Evolutionary conservation across 2,888 invertebrate species (phyloP), one percentile per base, ranked within the genome.

Genomic region (Molorchus minor): DNA sequence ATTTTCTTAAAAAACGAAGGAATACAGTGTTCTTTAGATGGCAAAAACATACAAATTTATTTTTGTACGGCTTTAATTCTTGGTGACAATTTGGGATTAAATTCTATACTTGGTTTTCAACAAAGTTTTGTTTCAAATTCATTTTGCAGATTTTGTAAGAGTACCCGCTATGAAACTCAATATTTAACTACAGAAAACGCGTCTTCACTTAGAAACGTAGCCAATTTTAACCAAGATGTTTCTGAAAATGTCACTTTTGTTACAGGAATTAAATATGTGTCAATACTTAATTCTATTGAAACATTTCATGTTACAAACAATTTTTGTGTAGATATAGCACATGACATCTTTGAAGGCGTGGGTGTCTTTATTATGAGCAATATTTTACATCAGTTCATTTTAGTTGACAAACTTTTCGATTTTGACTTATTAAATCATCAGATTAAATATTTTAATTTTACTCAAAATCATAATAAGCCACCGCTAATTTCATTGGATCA

Each of bases 281-380:
- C 53, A 17, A 47, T 65, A 8, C 62, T 44, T 35, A 65, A 65
- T 47, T 16, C 46, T 20, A 53, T 68, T 35, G 20, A 25, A 41
- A 41, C 25, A 20, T 67, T 67, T 55, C 67, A 69, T 57, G 59
- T 64, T 5, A 61, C 56, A 7, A 38, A 55, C 25, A 70, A 70
- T 56, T 56, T 29, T 55, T 47, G 41, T 8, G 64, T 62, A 16
- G 68, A 70, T 40, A 56, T 69, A 15, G 56, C 61, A 40, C 69
- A 69, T 56, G 66, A 70, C 35, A 38, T 70, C 15, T 64, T 67
- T 52, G 62, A 69, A 56, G 69, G 67, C 1, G 56, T 65, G 19
- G 49, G 53, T 38, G 35, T 53, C 19, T 62, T 51, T 41, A 63
- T 56, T 35, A 51, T 64, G 29, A 19, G 16, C 12, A 4, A 55